Percentiles rank a stretch among this genome's conserved stretches.
Evolutionary conservation across 2,113 vertebrate species (phyloP).

Genomic region (Osmerus mordax): DNA sequence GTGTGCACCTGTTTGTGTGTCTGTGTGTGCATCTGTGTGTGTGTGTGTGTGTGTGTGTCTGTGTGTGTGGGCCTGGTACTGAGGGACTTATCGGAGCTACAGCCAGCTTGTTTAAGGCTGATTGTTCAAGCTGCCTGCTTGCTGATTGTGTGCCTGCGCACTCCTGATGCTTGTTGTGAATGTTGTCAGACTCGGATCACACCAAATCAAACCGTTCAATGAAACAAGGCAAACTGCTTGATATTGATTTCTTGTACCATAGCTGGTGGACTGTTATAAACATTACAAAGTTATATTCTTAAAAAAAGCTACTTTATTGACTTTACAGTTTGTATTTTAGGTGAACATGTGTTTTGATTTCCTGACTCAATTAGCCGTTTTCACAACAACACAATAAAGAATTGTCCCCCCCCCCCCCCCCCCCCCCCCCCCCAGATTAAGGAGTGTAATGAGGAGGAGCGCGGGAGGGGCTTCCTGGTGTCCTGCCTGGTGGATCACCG

Average conservation of each 20-base stretch:
- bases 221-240: too few relatives aligned
- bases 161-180: neutral
- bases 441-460: conserved; percentile 82
- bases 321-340: neutral
- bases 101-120: neutral
- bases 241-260: too few relatives aligned
- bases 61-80: neutral
- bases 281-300: too few relatives aligned
- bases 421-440: conserved; percentile 72
- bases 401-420: neutral
- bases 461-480: conserved; percentile 84
- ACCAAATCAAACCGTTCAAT: too few relatives aligned
- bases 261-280: too few relatives aligned
- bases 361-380: neutral
- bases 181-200: neutral
- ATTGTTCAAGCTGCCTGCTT: neutral
- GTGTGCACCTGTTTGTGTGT: too few relatives aligned
- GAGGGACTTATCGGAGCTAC: neutral
- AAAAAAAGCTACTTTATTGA: too few relatives aligned
- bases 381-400: neutral
- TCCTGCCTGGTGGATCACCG: conserved; percentile 88
- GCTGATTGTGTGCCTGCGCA: neutral
- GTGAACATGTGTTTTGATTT: neutral
- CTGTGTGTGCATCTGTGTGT: too few relatives aligned
- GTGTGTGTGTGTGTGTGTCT: too few relatives aligned